Evolutionary conservation across 2,888 invertebrate species (phyloP).

Genomic region (Aspidiotus destructor): DNA sequence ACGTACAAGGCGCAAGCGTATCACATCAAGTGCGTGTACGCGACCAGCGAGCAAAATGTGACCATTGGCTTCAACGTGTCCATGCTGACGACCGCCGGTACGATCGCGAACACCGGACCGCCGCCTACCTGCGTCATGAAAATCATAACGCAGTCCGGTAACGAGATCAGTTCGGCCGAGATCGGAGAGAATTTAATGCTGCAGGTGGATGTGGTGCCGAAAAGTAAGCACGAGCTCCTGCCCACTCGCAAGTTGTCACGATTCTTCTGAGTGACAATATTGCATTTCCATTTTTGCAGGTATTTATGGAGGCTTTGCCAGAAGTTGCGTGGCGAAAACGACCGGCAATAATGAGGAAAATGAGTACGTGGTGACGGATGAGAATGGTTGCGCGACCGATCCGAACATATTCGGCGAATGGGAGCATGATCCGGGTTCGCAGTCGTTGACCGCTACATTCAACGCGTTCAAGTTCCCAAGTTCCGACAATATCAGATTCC

Average conservation of each 20-base stretch:
- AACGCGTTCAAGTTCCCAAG: conserved; percentile 93
- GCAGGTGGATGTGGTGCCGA: conserved; percentile 72
- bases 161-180: conserved; percentile 81
- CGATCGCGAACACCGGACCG: conserved; percentile 89
- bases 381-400: conserved; percentile 87
- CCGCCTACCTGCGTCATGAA: conserved; percentile 87
- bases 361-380: conserved; percentile 85
- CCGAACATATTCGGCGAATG: conserved; percentile 87
- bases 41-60: conserved; percentile 85
- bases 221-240: conserved; percentile 41
- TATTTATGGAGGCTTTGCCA: conserved; percentile 87
- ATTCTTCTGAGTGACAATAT: not conserved
- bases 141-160: conserved; percentile 75
- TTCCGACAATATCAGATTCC: conserved; percentile 88
- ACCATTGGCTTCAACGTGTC: conserved; percentile 89
- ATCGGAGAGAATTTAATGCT: conserved; percentile 82
- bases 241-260: too few species aligned
- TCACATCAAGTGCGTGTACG: conserved; percentile 90
- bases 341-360: conserved; percentile 80
- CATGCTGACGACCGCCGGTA: conserved; percentile 89
- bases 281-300: conserved; percentile 46
- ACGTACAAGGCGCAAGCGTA: conserved; percentile 92
- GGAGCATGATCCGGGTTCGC: conserved; percentile 78
- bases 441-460: conserved; percentile 75
- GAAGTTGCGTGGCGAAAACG: conserved; percentile 87